Evolutionary conservation across 1,140 invertebrate genomes (phyloP), one percentile per base, ranked within the genome.

Genomic region (Pantala flavescens): DNA sequence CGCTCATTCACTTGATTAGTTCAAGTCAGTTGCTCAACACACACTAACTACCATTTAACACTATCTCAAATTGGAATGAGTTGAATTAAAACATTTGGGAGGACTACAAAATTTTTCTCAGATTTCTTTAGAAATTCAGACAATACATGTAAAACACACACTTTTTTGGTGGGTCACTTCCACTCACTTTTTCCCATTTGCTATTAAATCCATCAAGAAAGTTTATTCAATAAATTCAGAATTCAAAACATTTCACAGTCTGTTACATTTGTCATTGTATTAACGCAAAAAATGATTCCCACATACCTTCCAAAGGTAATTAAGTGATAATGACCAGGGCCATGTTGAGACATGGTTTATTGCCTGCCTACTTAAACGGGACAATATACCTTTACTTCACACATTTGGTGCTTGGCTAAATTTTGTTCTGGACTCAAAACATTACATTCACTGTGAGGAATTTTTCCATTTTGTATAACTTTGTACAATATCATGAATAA

Each of bases 81-180:
- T 63, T 63, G 49, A 63, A 63, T 63, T 63, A 63, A 63, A 63
- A 63, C 49, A 63, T 63, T 19, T 3, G 49, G 49, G 12, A 12
- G 49, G 12, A 3, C 12, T 7, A 3, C 3, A 63, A 63, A 63
- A 7, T 63, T 63, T 63, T 63, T 63, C 49, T 63, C 49, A 63
- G 49, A 63, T 63, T 63, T 63, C 49, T 63, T 63, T 63, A 63
- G 49, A 63, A 63, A 63, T 63, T 63, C 49, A 63, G 49, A 63
- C 49, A 63, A 63, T 63, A 63, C 49, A 63, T 63, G 49, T 63
- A 63, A 63, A 63, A 63, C 49, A 63, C 28, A 36, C 49, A 63
- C 49, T 63, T 63, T 63, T 63, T 63, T 63, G 49, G 49, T 63
- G 49, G 49, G 49, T 16, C 49, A 63, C 49, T 63, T 63, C 49